Base-by-base conservation (phyloP, 2,113 vertebrate genomes). In the Grus americana region DNA sequence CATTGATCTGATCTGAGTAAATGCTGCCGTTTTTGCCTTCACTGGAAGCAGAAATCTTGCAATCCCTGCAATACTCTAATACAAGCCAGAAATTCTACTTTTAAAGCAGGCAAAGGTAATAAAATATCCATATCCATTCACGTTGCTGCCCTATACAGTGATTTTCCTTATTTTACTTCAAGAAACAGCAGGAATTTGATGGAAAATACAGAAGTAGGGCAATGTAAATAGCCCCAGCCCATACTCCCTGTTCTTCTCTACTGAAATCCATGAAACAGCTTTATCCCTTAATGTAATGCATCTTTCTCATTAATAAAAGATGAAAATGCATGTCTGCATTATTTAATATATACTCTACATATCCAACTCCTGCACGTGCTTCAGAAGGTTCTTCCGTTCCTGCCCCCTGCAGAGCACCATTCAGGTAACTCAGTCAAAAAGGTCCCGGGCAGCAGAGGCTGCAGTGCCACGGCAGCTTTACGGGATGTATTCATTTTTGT, bases 271-370 rank as follows among this genome's bases (percentile, higher is more conserved):
- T 30, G 32, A n/a, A 93, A 46, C 40, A 73, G 67, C 23, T 82
- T 59, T 66, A 83, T 70, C 62, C 47, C 88, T 92, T 79, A 90
- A 86, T 61, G 44, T 47, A 36, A 26, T 47, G 52, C 36, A 68
- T 59, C 57, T 34, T 90, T 52, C 63, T 92, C 38, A 67, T 88
- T 96, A 94, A 90, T 83, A 90, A 96, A 88, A 86, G n/a, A 96
- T 63, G 75, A 84, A 88, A 83, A 79, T 38, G 26, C 12, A 2
- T 30, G 42, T 76, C 42, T 92, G 38, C 75, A 80, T 76, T 71
- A 88, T 93, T 79, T 92, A 95, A 72, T 14, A 34, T 14, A 34
- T 52, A 50, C 23, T 68, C 27, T 65, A 17, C 14, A 46, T 30
- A 71, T 36, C 38, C 11, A 79, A 15, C 5, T 70, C 32, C 32